phyloP scores from a whole-genome alignment of 2,113 vertebrate species.

The Ivindomyrus marchei region DNA sequence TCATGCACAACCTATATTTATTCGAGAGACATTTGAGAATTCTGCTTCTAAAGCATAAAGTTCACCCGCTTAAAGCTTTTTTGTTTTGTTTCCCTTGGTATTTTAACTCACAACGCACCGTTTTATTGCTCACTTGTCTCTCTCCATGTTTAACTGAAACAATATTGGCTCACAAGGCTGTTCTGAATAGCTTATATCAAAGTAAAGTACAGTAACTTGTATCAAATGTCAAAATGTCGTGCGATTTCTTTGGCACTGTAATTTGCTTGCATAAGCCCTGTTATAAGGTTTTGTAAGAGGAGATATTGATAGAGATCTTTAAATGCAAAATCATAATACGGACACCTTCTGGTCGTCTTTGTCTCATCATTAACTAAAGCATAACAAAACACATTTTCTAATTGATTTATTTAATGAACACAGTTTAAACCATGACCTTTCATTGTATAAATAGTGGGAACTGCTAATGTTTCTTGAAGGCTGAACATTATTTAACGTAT shows the following conservation, averaged over 20 bases:
- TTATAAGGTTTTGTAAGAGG: neutral
- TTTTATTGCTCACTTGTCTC: neutral
- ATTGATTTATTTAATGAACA: neutral
- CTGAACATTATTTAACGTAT: neutral
- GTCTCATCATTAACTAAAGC: neutral
- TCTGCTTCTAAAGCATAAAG: neutral
- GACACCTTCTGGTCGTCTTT: neutral
- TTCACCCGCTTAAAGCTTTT: neutral
- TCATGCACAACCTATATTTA: neutral
- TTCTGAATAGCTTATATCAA: neutral
- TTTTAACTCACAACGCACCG: neutral
- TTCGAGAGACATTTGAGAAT: neutral
- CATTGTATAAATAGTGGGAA: neutral
- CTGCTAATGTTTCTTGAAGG: neutral
- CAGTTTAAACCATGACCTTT: neutral
- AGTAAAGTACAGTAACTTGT: neutral
- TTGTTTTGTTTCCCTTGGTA: neutral
- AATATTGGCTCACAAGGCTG: neutral
- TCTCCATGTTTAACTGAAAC: neutral
- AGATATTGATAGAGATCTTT: neutral
- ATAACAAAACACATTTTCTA: neutral
- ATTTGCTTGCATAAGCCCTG: neutral
- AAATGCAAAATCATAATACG: neutral
- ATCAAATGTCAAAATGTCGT: neutral
- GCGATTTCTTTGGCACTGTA: neutral